phyloP scores from a whole-genome alignment of 2,113 vertebrate species.

The Solea solea region DNA sequence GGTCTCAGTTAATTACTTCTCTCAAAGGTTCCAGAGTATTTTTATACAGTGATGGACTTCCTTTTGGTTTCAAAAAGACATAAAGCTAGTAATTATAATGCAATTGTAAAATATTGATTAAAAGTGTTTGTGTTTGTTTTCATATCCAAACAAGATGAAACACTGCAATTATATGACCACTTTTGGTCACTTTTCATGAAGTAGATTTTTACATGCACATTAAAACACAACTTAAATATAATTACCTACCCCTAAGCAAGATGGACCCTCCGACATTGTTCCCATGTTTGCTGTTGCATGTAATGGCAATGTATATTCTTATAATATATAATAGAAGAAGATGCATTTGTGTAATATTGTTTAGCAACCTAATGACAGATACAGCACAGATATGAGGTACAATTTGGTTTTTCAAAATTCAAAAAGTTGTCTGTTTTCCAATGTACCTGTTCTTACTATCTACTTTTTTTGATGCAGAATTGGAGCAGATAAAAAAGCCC shows the following conservation, averaged over 20 bases:
- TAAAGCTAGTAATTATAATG: background rate
- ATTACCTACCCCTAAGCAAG: too few species aligned
- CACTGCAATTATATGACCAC: background rate
- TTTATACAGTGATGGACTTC: background rate
- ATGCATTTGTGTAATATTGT: too few species aligned
- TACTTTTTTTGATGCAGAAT: constrained; percentile 75
- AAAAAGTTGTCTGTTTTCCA: too few species aligned
- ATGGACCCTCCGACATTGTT: too few species aligned
- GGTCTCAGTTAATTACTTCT: background rate
- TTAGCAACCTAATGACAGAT: background rate
- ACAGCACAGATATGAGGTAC: background rate
- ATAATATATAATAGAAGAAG: too few species aligned
- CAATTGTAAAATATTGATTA: background rate
- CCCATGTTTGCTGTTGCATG: too few species aligned
- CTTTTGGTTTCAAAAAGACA: background rate
- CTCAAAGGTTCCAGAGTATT: background rate
- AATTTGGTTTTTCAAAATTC: too few species aligned
- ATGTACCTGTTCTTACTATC: background rate
- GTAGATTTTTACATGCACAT: too few species aligned
- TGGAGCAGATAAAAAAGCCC: constrained; percentile 78
- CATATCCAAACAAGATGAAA: background rate
- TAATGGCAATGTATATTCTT: too few species aligned
- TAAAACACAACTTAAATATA: too few species aligned
- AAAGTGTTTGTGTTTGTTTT: background rate
- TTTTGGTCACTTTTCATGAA: too few species aligned